A percentile compares a stretch with the other conserved stretches of the same genome.
phyloP scores from a whole-genome alignment of 2,797 vertebrate species.

The Tachyglossus aculeatus region DNA sequence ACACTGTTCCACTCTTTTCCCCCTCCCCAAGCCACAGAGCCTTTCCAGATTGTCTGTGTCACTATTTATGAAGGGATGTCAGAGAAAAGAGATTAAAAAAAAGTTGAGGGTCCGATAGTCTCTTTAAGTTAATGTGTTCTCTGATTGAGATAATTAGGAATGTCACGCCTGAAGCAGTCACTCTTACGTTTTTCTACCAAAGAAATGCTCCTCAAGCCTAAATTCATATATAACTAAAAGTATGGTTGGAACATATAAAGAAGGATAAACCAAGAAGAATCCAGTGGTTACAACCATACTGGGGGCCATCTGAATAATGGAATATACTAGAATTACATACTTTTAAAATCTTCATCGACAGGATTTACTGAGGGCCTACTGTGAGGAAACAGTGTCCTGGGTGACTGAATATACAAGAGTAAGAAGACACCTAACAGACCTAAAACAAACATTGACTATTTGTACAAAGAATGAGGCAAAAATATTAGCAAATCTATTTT shows the following conservation, averaged over 20 bases:
- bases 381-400: too few relatives aligned
- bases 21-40: conserved; percentile 27
- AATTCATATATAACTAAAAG: neutral
- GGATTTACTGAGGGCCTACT: too few relatives aligned
- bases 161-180: neutral
- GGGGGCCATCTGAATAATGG: too few relatives aligned
- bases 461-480: too few relatives aligned
- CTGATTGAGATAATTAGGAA: conserved; percentile 35
- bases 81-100: conserved; percentile 13
- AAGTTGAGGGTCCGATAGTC: neutral
- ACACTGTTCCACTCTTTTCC: conserved; percentile 19
- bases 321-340: too few relatives aligned
- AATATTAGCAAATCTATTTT: too few relatives aligned
- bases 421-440: too few relatives aligned
- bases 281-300: neutral
- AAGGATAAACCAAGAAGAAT: neutral
- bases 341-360: too few relatives aligned
- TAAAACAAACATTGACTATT: too few relatives aligned
- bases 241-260: conserved; percentile 10
- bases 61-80: conserved; percentile 21
- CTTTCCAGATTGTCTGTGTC: neutral
- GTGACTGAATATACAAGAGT: too few relatives aligned
- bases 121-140: conserved; percentile 3
- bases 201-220: neutral
- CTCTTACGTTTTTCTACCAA: neutral